Conservation (phyloP, 2,797 vertebrate species). For the Rhinogobio ventralis region DNA sequence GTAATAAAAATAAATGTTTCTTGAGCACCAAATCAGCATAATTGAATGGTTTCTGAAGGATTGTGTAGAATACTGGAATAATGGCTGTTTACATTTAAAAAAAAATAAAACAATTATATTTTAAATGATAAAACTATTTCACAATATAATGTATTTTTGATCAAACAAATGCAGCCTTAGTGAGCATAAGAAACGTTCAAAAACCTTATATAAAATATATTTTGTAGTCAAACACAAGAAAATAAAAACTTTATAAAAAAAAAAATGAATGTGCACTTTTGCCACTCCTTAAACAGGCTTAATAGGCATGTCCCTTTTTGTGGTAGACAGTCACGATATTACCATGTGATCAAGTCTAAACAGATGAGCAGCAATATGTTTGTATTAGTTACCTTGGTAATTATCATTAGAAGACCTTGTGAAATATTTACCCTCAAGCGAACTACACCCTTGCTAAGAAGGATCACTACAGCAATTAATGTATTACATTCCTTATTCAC, state of each 20-base stretch:
- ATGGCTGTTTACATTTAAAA: too few relatives aligned
- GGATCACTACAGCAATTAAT: background rate
- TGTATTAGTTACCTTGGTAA: background rate
- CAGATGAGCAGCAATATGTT: background rate
- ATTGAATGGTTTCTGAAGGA: too few relatives aligned
- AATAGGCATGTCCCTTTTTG: background rate
- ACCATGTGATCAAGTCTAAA: background rate
- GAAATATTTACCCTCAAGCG: constrained; percentile 25
- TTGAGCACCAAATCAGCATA: too few relatives aligned
- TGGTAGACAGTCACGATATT: background rate
- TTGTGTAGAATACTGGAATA: too few relatives aligned
- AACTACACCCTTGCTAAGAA: background rate
- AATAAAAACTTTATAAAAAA: background rate
- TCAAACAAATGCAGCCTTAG: background rate
- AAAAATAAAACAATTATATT: too few relatives aligned
- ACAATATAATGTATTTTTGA: background rate
- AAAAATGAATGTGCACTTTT: background rate
- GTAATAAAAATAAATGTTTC: too few relatives aligned
- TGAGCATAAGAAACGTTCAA: background rate
- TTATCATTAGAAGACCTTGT: background rate
- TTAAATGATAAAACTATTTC: too few relatives aligned
- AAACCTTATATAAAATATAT: background rate
- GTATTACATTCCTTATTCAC: background rate
- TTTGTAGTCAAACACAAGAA: too few relatives aligned
- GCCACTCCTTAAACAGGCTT: background rate